Base-by-base conservation (phyloP, 2,888 invertebrate genomes). In the Linnaemya tessellans region DNA sequence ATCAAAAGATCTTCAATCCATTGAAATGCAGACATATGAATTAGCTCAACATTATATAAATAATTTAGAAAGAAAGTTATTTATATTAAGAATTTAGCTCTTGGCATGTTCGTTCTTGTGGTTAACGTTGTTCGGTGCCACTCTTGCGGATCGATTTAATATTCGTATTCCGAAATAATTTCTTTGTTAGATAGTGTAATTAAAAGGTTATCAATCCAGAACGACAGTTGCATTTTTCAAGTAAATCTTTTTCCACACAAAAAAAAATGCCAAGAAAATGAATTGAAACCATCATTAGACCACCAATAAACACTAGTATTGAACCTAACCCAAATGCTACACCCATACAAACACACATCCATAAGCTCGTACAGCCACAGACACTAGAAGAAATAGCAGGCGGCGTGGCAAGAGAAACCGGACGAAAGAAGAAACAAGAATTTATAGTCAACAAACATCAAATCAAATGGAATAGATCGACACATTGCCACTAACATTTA, bases 391-490 rank as follows among this genome's bases (percentile, higher is more conserved):
- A 58, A 67, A 74, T 58, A 20, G 58, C 20, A 80, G n/a, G 41
- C 25, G 35, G 5, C 56, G 41, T 20, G 49, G 58, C 49, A 13
- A 51, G 35, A 49, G 49, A 25, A 65, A 46, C 18, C 13, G 41
- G 15, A 64, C 30, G 20, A 3, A 35, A 54, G 20, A 20, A 54
- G 71, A 67, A 82, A 78, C 73, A 25, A 54, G 11, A 78, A 81
- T 73, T 80, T 81, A 81, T 84, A 81, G 78, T 64, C 80, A 84
- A 77, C 75, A 80, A 84, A 78, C 80, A 81, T 77, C 71, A 84
- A 77, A 84, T 84, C 80, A 81, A 81, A 84, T 78, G 78, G 73
- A 84, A 80, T 77, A 67, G 80, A 84, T 65, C 77, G 67, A 71
- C 58, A 54, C 58, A 62, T 43, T 71, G n/a, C 75, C 30, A 30